Evolutionary conservation across 2,888 invertebrate species (phyloP), one percentile per base, ranked within the genome.

Genomic region (Acronicta psi): DNA sequence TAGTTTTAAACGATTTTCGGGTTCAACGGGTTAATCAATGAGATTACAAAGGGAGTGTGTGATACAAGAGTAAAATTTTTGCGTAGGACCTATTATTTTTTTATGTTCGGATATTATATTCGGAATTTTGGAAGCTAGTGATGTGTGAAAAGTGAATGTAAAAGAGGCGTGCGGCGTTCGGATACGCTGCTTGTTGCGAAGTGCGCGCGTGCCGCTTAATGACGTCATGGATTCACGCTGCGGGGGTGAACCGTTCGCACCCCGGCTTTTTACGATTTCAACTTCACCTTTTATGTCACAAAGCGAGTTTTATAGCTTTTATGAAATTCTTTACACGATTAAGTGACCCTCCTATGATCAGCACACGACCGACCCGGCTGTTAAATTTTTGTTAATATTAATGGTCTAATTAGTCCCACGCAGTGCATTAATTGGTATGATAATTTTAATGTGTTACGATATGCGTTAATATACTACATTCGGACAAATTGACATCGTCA

Each of bases 261-360:
- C 86, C 86, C 80, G 77, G 65, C 80, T 82, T 86, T 89, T 89
- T 88, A 89, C 84, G 88, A 87, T 91, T 90, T 83, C 82, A 87
- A 90, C 87, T 88, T 90, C 86, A 90, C 88, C 87, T 90, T 90
- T 89, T 88, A 89, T 89, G 83, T 86, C 86, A 86, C 86, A 87
- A 88, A 87, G 86, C 80, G 83, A 89, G 84, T 90, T 92, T 91
- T 90, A 91, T 89, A 79, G 87, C 89, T 86, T 87, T 88, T 89
- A 88, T 86, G 82, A 86, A 89, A 89, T 89, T 88, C 86, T 88
- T 90, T 87, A 89, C 90, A 88, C 91, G 88, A 90, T 91, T 88
- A 90, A 90, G 74, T 85, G 82, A 89, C 87, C 89, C 83, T 82
- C 75, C 60, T 41, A 40, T 69, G 81, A 81, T 80, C 81, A 82